Conservation (phyloP, 1,140 invertebrate species). For the Episyrphus balteatus region DNA sequence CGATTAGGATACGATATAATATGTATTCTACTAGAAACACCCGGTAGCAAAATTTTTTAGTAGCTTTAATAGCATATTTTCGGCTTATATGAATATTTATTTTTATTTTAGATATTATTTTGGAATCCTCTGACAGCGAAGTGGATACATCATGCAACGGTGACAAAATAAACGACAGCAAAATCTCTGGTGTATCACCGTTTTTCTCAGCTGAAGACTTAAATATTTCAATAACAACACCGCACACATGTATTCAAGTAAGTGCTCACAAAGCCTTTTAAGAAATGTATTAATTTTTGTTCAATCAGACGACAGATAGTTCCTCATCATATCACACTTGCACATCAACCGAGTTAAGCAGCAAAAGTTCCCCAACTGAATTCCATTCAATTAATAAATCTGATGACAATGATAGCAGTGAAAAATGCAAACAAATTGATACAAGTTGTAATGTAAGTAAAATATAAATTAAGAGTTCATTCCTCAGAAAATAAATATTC, state of each 20-base stretch:
- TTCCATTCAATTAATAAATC: slow-evolving; percentile 1
- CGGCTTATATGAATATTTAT: not conserved
- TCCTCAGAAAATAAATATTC: not conserved
- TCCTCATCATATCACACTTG: slow-evolving; percentile 35
- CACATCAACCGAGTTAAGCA: slow-evolving; percentile 21
- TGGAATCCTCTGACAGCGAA: slow-evolving; percentile 34
- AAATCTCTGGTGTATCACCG: slow-evolving; percentile 39
- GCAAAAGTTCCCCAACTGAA: slow-evolving; percentile 18
- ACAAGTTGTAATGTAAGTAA: slow-evolving; percentile 24
- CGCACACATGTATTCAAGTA: slow-evolving; percentile 13
- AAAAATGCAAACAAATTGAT: slow-evolving; percentile 16
- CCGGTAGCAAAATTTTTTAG: too few relatives aligned
- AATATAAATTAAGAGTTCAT: not conserved
- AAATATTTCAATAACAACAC: slow-evolving; percentile 24
- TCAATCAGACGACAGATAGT: slow-evolving; percentile 18
- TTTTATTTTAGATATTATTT: slow-evolving; percentile 8
- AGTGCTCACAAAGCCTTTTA: not conserved
- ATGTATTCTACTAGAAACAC: too few relatives aligned
- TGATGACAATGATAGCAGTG: slow-evolving; percentile 14
- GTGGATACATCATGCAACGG: slow-evolving; percentile 27
- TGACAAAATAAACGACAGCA: slow-evolving; percentile 27
- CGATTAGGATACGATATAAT: too few relatives aligned
- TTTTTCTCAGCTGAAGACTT: slow-evolving; percentile 40
- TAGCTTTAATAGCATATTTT: not conserved
- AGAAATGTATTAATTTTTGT: slow-evolving; percentile 5